Base-by-base conservation (phyloP, 2,113 vertebrate genomes). In the Bombycilla garrulus region DNA sequence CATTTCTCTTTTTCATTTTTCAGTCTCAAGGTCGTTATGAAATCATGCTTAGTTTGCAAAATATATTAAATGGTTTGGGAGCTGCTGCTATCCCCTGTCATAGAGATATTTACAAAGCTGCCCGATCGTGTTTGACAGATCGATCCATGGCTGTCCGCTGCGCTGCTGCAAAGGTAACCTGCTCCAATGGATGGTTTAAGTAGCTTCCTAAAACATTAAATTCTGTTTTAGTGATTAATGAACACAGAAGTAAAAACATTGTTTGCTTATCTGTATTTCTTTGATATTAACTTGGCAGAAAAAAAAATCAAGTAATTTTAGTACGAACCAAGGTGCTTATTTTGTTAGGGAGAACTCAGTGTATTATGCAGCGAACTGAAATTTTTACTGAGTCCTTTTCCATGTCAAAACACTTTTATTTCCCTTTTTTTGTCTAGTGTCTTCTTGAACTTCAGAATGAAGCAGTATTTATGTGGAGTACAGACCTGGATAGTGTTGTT, bases 1-100 rank as follows among this genome's bases (percentile, higher is more conserved):
- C 18, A 2, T 82, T 92, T 90, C 15, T 91, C 45, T n/a, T 93
- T 91, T 96, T 88, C 16, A 42, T 81, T 88, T 91, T 92, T 38
- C 97, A 99, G 99, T 99, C 99, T 97, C 99, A 99, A 98, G 99
- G 99, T 54, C 98, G 99, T 8, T 99, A 98, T 79, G 99, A 99
- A 97, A 99, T 99, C 97, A 99, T 99, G 99, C 78, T 98, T 95
- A 98, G 98, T 84, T 91, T 99, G 86, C 98, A 99, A 96, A 98
- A 97, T 96, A 98, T 99, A 67, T 97, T 99, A 66, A 98, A 96
- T 62, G 99, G 99, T 56, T 92, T 99, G 60, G 99, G 99, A 78
- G 95, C 97, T 82, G 97, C 98, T 78, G 98, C 98, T 53, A 36
- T 97, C 47, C 95, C 98, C 40, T 98, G 98, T 86, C 99, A 99